phyloP scores from a whole-genome alignment of 2,888 invertebrate genomes.

The Phragmatobia fuliginosa region DNA sequence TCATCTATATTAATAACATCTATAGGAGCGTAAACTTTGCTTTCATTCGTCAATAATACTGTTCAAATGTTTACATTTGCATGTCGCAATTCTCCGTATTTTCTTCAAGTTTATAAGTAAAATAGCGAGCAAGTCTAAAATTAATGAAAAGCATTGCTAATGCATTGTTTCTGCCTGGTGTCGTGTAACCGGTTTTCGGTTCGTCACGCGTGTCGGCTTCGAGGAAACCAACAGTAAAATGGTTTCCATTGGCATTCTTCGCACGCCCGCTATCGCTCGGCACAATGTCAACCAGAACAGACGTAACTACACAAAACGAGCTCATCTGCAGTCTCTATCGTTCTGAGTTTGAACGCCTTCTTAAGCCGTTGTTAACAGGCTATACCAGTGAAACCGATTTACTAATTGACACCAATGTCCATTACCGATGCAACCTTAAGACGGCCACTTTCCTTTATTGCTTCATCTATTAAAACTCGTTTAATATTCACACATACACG shows the following conservation, averaged over 20 bases:
- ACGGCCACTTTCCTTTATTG: constrained; percentile 67
- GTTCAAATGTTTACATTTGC: constrained; percentile 46
- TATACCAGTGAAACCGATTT: constrained; percentile 58
- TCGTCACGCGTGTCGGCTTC: constrained; percentile 79
- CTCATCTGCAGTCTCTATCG: constrained; percentile 69
- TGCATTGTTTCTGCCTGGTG: constrained; percentile 78
- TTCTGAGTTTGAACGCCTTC: constrained; percentile 53
- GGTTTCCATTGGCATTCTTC: constrained; percentile 80
- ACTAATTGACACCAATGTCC: constrained; percentile 60
- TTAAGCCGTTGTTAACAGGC: constrained; percentile 58
- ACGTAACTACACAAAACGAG: constrained; percentile 52
- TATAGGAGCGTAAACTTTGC: constrained; percentile 54
- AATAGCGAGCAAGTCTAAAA: constrained; percentile 62
- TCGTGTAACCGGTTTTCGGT: constrained; percentile 77
- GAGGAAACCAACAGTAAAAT: constrained; percentile 80
- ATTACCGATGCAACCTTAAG: constrained; percentile 54
- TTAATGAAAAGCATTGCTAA: constrained; percentile 76
- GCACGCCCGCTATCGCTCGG: constrained; percentile 69
- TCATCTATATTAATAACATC: constrained; percentile 52
- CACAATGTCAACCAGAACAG: constrained; percentile 63
- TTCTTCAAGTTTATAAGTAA: constrained; percentile 64
- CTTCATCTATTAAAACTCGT: constrained; percentile 59
- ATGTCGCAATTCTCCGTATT: constrained; percentile 52
- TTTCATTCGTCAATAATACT: constrained; percentile 52
- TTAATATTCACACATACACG: constrained; percentile 56